Evolutionary conservation across 2,113 vertebrate genomes (phyloP).

Genomic region (Misgurnus anguillicaudatus): DNA sequence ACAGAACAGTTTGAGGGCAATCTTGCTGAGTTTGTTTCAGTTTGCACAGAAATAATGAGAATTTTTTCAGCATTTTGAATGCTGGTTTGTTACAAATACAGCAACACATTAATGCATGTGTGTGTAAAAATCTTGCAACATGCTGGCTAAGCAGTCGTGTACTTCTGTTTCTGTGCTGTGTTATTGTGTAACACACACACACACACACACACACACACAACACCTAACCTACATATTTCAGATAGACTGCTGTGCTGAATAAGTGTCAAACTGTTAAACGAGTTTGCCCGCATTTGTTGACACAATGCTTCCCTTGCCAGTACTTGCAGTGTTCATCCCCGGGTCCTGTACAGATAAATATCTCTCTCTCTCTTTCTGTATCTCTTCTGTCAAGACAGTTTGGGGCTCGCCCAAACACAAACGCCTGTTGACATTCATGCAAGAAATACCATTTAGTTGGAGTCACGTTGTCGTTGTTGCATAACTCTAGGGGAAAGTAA

Average conservation of each 20-base stretch:
- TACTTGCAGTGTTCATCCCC: slow-evolving; percentile 44
- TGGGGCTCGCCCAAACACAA: slow-evolving; percentile 53
- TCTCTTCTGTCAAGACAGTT: slow-evolving; percentile 48
- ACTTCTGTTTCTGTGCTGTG: neutral
- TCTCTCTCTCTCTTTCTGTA: slow-evolving; percentile 14
- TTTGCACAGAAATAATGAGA: no score
- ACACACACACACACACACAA: neutral
- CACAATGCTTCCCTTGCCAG: slow-evolving; percentile 52
- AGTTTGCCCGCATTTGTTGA: slow-evolving; percentile 14
- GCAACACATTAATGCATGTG: no score
- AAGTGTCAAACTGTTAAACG: slow-evolving; percentile 28
- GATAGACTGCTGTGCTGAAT: neutral
- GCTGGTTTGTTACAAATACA: no score
- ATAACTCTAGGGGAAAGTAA: slow-evolving; percentile 55
- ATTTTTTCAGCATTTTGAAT: no score
- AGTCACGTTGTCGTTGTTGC: slow-evolving; percentile 55
- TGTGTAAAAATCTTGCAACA: neutral
- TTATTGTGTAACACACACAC: neutral
- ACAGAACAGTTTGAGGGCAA: no score
- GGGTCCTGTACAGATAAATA: slow-evolving; percentile 45
- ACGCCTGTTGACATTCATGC: slow-evolving; percentile 47
- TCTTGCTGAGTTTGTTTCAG: no score
- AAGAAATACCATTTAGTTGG: slow-evolving; percentile 58
- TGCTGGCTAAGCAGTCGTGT: neutral
- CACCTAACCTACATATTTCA: neutral